A percentile compares a stretch with the other conserved stretches of the same genome.
These are phyloP conservation scores for Nipponacmea schrenckii DNA, from an alignment of 2,888 invertebrate genomes.

Conservation along the genomic window DNA sequence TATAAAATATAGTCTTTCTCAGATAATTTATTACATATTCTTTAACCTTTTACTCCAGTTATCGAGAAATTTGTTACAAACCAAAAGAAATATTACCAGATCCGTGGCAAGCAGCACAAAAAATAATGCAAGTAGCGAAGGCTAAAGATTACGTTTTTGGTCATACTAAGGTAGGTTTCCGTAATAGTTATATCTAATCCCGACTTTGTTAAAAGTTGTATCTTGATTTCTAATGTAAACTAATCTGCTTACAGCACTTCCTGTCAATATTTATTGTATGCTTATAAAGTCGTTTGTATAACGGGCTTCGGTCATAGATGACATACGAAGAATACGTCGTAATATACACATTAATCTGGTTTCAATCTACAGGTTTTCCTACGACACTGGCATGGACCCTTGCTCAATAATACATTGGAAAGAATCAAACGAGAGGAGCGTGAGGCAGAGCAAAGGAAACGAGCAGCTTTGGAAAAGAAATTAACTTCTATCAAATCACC, in stretches of 20 bases:
- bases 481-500: not conserved
- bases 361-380: slow-evolving; percentile 29
- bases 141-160: slow-evolving; percentile 34
- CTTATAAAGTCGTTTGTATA: no score
- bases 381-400: slow-evolving; percentile 34
- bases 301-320: no score
- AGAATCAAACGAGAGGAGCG: not conserved
- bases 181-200: no score
- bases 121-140: slow-evolving; percentile 35
- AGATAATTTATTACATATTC: no score
- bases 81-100: slow-evolving; percentile 20
- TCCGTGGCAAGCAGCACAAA: slow-evolving; percentile 26
- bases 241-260: no score
- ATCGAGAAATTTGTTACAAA: slow-evolving; percentile 37
- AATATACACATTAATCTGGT: no score
- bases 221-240: no score
- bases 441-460: slow-evolving; percentile 17
- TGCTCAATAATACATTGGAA: slow-evolving; percentile 30
- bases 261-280: no score
- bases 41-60: slow-evolving; percentile 25
- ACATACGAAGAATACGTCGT: no score
- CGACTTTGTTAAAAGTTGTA: no score
- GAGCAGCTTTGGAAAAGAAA: slow-evolving; percentile 12
- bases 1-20: not conserved
- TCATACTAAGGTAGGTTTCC: slow-evolving; percentile 34